Base-by-base conservation (phyloP, 1,140 invertebrate species). In the Ctenoplectra terminalis region DNA sequence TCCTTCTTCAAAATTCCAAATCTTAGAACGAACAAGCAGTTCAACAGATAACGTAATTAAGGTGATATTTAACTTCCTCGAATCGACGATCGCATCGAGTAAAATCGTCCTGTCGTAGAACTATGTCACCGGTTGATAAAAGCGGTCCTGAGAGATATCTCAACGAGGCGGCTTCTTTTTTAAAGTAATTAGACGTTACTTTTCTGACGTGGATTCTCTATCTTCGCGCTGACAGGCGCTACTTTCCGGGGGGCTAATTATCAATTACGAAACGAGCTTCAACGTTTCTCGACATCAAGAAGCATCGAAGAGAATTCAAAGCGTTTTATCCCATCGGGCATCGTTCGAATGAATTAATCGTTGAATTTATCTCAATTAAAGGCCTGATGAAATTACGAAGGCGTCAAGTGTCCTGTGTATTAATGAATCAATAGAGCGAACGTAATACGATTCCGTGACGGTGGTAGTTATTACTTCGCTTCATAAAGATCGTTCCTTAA, bases 1-100 rank as follows among this genome's bases (percentile, higher is more conserved):
- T 8, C 0, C 15, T 17, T 23, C 8, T 13, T 40, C n/a, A 15
- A n/a, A 6, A 2, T 26, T 60, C 11, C 23, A 26, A 46, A 17
- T 50, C n/a, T 11, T 2, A 9, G 1, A 26, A 1, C 17, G 29
- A 34, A 64, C 34, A 31, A 20, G 17, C 11, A 7, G 9, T 11
- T 29, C 23, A 13, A 1, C 1, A 29, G 37, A 43, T 69, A 77
- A 43, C 26, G 1, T 77, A 77, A 77, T 77, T 13, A 34, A 43
- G 15, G 17, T 26, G 37, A 34, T 67, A 46, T 37, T n/a, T 43
- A 40, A 75, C 9, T 31, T 1, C 11, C 9, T n/a, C 1, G 7
- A 34, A 56, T 11, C 8, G 11, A 0, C 1, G 50, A 34, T 1
- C 13, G 2, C 11, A 15, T 17, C 54, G 29, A 26, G n/a, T n/a